Evolutionary conservation across 2,797 vertebrate species (phyloP).

Genomic region (Acanthis flammea): DNA sequence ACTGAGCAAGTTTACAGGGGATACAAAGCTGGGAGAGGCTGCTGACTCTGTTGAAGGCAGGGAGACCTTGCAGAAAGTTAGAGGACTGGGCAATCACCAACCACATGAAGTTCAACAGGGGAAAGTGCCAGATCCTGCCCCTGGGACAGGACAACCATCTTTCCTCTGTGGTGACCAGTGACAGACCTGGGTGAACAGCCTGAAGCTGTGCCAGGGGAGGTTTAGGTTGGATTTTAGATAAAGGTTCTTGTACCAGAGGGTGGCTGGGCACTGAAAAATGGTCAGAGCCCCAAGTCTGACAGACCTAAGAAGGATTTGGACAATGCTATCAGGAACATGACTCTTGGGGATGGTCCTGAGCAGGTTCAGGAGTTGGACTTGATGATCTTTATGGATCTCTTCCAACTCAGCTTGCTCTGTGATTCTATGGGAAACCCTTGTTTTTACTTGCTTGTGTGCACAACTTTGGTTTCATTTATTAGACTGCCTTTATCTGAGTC

Average conservation of each 20-base stretch:
- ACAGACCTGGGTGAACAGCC: not conserved
- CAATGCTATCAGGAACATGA: not conserved
- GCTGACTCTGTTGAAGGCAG: not conserved
- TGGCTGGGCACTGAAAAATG: not conserved
- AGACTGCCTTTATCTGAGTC: not conserved
- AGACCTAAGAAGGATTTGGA: not conserved
- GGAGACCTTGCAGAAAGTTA: not conserved
- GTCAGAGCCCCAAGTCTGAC: not conserved
- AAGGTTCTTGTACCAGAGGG: not conserved
- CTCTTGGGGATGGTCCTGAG: not conserved
- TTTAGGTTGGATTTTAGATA: not conserved
- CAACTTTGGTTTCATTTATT: not conserved
- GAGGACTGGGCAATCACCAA: not conserved
- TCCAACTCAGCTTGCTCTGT: not conserved
- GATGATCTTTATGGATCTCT: not conserved
- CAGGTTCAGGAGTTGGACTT: not conserved
- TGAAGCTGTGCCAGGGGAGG: not conserved
- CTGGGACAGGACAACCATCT: not conserved
- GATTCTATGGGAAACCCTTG: not conserved
- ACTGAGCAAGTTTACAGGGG: not conserved
- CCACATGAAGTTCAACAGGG: not conserved
- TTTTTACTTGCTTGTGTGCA: not conserved
- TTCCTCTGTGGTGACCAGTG: not conserved
- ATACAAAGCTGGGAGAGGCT: not conserved
- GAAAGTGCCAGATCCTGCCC: not conserved